A percentile compares a stretch with the other conserved stretches of the same genome.
These are phyloP conservation scores for Enoplosus armatus DNA, from an alignment of 2,797 vertebrate genomes.

Conservation along the genomic window DNA sequence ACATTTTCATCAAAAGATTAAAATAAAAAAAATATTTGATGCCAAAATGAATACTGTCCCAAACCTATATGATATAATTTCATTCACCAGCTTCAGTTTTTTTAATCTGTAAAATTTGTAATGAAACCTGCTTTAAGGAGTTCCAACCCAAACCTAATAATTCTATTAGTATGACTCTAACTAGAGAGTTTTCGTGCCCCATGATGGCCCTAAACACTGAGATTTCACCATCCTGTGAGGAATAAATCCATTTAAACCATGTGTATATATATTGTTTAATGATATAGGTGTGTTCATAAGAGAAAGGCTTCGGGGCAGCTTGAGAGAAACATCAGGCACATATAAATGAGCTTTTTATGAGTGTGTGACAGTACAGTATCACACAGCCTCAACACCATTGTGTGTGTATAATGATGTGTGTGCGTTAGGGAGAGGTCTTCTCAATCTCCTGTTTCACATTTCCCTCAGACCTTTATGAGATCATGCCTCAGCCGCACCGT, in stretches of 20 bases:
- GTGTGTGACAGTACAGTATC: constrained; percentile 32
- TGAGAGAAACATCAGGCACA: constrained; percentile 5
- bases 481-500: constrained; percentile 37
- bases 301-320: constrained; percentile 24
- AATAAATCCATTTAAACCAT: constrained; percentile 15
- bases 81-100: constrained; percentile 2
- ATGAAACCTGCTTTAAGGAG: constrained; percentile 15
- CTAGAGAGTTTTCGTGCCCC: neutral
- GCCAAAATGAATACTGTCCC: neutral
- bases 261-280: constrained; percentile 10
- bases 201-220: neutral
- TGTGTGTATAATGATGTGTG: constrained; percentile 32
- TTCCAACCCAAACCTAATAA: constrained; percentile 11
- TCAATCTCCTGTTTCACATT: constrained; percentile 65
- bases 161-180: constrained; percentile 21
- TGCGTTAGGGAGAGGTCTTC: constrained; percentile 49
- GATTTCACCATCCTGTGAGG: constrained; percentile 4
- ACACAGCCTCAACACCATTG: constrained; percentile 9
- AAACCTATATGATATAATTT: neutral
- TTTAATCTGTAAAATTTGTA: constrained; percentile 3
- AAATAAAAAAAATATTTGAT: neutral
- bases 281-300: constrained; percentile 31
- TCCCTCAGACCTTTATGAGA: constrained; percentile 55
- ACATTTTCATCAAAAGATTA: neutral
- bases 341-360: constrained; percentile 40